Evolutionary conservation across 2,113 vertebrate genomes (phyloP).

Genomic region (Madoqua kirkii): DNA sequence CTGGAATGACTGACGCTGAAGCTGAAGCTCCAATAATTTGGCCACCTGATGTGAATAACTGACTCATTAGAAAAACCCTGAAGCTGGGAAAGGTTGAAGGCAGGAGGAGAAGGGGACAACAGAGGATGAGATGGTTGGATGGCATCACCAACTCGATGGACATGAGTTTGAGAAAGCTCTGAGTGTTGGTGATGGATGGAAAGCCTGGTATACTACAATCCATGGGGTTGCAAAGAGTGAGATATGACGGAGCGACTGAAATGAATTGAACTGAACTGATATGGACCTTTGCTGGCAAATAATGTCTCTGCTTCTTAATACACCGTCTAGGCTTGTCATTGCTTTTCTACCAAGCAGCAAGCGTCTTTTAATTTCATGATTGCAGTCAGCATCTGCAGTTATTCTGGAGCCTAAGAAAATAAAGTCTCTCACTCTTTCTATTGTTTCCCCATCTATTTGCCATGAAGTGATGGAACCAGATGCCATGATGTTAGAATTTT

Average conservation of each 20-base stretch:
- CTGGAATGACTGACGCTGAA: not conserved
- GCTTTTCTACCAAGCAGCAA: not conserved
- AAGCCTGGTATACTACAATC: not conserved
- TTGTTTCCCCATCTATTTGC: not conserved
- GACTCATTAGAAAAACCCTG: not conserved
- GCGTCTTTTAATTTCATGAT: not conserved
- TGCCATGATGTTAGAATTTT: not conserved
- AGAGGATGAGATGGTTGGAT: not conserved
- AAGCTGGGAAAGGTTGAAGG: not conserved
- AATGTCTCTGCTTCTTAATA: not conserved
- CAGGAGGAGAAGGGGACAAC: not conserved
- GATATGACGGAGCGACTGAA: not conserved
- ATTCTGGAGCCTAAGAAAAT: not conserved
- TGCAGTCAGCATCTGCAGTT: not conserved
- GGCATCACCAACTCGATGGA: fast-evolving
- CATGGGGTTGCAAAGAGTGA: not conserved
- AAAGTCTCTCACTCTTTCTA: not conserved
- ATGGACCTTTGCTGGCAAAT: not conserved
- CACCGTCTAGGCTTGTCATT: not conserved
- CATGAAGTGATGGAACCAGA: not conserved
- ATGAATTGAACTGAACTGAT: not conserved
- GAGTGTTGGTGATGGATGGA: not conserved
- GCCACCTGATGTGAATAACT: not conserved
- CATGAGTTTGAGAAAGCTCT: not conserved
- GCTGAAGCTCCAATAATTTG: not conserved